Conservation (phyloP, 2,888 invertebrate genomes). For the Carpatolechia fugitivella region DNA sequence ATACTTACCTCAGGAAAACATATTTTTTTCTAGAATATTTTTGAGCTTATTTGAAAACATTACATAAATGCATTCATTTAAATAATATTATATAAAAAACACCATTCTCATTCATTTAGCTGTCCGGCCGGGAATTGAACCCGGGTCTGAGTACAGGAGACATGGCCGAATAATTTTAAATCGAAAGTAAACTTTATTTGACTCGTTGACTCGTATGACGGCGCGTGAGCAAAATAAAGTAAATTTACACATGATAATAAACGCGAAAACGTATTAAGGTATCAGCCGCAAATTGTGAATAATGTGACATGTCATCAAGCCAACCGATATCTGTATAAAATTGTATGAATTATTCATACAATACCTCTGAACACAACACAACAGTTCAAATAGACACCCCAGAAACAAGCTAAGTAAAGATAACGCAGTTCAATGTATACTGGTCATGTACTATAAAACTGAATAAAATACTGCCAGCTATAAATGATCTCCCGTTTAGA, state of each 20-base stretch:
- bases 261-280: conserved; percentile 42
- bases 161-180: too few relatives aligned
- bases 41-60: too few relatives aligned
- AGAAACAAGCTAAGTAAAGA: background rate
- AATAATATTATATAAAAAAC: too few relatives aligned
- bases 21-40: too few relatives aligned
- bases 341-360: conserved; percentile 60
- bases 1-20: too few relatives aligned
- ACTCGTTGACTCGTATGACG: too few relatives aligned
- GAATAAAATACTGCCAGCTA: conserved; percentile 12
- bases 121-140: too few relatives aligned
- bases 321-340: conserved; percentile 45
- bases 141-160: too few relatives aligned
- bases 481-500: background rate
- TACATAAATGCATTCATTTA: too few relatives aligned
- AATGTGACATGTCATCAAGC: conserved; percentile 57
- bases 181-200: too few relatives aligned
- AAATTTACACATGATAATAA: conserved; percentile 19
- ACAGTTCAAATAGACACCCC: conserved; percentile 26
- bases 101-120: too few relatives aligned
- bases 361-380: conserved; percentile 26
- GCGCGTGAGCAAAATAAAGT: conserved; percentile 2
- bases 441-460: conserved; percentile 17
- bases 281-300: conserved; percentile 61
- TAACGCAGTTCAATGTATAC: conserved; percentile 25